These are phyloP conservation scores for Pardalotus punctatus DNA, from an alignment of 2,113 vertebrate species.

Conservation along the genomic window DNA sequence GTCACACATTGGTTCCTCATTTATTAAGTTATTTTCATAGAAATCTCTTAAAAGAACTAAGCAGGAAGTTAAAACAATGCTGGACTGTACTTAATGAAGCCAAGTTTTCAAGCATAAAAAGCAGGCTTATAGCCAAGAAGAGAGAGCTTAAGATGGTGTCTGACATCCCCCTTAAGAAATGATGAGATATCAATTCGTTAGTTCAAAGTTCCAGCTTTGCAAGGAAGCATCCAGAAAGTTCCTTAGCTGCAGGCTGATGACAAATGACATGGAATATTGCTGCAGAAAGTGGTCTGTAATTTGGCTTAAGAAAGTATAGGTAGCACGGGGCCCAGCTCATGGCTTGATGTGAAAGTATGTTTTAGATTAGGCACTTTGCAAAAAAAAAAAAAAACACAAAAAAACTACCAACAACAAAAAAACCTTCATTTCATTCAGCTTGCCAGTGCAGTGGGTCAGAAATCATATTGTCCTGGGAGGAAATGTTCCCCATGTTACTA, in stretches of 20 bases:
- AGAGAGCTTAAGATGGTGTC: neutral
- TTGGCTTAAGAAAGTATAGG: neutral
- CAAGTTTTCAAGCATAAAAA: neutral
- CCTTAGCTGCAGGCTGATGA: neutral
- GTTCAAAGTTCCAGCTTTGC: neutral
- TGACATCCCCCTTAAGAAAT: neutral
- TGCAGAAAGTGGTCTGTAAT: neutral
- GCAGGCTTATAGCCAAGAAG: neutral
- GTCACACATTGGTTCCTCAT: neutral
- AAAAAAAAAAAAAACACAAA: neutral
- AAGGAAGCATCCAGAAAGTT: neutral
- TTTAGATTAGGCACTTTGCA: neutral
- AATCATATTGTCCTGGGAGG: neutral
- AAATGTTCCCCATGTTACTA: neutral
- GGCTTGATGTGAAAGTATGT: neutral
- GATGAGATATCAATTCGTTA: neutral
- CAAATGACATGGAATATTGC: neutral
- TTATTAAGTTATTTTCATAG: neutral
- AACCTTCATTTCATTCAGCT: rapidly evolving
- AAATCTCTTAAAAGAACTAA: neutral
- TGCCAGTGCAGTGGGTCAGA: neutral
- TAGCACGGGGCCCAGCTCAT: neutral
- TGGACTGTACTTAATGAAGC: neutral
- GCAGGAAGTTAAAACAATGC: neutral
- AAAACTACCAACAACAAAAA: too few species aligned